phyloP scores from a whole-genome alignment of 2,113 vertebrate species.

The Onychorhynchus coronatus region DNA sequence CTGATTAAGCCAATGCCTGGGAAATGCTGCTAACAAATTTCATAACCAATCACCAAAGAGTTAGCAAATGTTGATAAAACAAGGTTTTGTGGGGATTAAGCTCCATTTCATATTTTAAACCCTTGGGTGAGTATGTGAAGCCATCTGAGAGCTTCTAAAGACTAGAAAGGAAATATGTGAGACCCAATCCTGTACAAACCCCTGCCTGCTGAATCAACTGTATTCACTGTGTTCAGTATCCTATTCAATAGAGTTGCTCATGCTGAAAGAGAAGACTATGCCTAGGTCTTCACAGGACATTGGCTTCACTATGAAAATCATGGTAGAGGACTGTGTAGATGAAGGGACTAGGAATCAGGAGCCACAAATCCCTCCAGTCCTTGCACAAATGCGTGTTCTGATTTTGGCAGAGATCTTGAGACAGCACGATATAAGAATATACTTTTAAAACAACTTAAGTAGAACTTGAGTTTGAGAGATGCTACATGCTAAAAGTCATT shows the following conservation, averaged over 20 bases:
- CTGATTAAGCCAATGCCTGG: not conserved
- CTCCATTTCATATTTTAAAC: slow-evolving; percentile 34
- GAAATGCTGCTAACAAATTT: not conserved
- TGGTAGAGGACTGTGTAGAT: not conserved
- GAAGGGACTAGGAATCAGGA: not conserved
- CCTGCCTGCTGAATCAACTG: not conserved
- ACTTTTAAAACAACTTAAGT: not conserved
- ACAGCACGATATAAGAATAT: not conserved
- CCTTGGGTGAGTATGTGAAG: not conserved
- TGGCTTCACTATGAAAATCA: not conserved
- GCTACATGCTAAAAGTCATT: not conserved
- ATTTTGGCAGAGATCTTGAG: not conserved
- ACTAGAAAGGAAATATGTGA: not conserved
- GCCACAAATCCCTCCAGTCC: not conserved
- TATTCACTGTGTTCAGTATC: not conserved
- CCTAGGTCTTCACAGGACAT: not conserved
- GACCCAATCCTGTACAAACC: not conserved
- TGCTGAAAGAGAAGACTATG: slow-evolving; percentile 1
- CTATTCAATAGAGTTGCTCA: not conserved
- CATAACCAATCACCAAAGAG: not conserved
- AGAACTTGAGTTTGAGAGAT: not conserved
- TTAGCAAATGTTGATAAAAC: not conserved
- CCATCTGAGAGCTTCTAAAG: not conserved
- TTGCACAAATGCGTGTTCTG: not conserved
- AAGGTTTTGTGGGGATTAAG: slow-evolving; percentile 7